Base-by-base conservation (phyloP, 2,888 invertebrate species). In the Horisme vitalbata region DNA sequence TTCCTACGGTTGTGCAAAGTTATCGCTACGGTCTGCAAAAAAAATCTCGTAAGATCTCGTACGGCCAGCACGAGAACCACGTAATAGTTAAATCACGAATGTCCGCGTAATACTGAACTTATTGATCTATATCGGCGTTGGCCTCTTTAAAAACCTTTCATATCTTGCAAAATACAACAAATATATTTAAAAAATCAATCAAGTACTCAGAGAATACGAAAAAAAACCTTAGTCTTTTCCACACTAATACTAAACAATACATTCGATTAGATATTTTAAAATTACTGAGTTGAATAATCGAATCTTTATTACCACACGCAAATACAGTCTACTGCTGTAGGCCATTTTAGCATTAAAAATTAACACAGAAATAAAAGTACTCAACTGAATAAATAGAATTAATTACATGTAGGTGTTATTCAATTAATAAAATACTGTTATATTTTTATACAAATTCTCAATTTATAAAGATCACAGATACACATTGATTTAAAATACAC, bases 61-160 rank as follows among this genome's bases (percentile, higher is more conserved):
- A 43, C 30, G 11, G 33, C 31, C n/a, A 48, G 47, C 55, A 52
- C 47, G 55, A 32, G 41, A 38, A 21, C 37, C 31, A 49, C 50
- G 57, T 55, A 57, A 57, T 31, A 33, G 30, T 45, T 45, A n/a
- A 39, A 44, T 52, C 54, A 57, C 51, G 53, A 45, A 30, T 38
- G 18, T 32, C 48, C 39, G 36, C 54, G 54, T 57, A 57, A 54
- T 34, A 47, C 12, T 41, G 33, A 31, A 41, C 45, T 26, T 36
- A 31, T 43, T 41, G 45, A 41, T 48, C 38, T 39, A 37, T 35
- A 48, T 44, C 41, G 18, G 18, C 14, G 30, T 11, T 14, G 12
- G 39, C 20, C 27, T 13, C 21, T 34, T 20, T 26, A 12, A 20
- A 5, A n/a, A 13, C 15, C 24, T 28, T 36, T 44, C n/a, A 20